Percentiles rank a stretch among this genome's conserved stretches.
Conservation (phyloP, 2,113 vertebrate genomes). For the Neoarius graeffei region DNA sequence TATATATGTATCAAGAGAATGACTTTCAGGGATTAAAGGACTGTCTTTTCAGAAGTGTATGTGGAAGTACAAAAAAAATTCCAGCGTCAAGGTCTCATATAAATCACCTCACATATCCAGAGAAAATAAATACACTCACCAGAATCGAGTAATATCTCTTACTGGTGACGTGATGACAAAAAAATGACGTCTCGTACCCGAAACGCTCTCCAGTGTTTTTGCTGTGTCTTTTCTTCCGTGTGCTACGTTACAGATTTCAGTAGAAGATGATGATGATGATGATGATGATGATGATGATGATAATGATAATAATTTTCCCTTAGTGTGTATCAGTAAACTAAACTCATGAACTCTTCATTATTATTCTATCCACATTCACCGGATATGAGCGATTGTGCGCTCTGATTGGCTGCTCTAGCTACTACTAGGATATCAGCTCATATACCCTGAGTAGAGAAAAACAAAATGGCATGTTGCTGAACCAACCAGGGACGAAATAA, state of each 20-base stretch:
- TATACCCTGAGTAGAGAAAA: too few relatives aligned
- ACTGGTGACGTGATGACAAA: background rate
- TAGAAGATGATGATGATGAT: background rate
- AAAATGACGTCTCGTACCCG: background rate
- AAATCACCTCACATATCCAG: background rate
- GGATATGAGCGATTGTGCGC: too few relatives aligned
- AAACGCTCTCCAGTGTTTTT: background rate
- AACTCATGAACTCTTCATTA: background rate
- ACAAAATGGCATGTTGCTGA: too few relatives aligned
- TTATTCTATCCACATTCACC: too few relatives aligned
- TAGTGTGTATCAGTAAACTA: background rate
- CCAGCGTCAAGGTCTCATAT: too few relatives aligned
- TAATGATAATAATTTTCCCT: background rate
- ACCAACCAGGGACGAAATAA: too few relatives aligned
- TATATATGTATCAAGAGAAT: too few relatives aligned
- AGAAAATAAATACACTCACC: background rate
- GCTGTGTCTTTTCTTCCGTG: slow-evolving; percentile 33
- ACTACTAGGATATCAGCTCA: too few relatives aligned
- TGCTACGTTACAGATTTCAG: background rate
- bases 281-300: too few relatives aligned
- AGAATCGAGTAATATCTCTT: background rate
- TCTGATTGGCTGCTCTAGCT: too few relatives aligned
- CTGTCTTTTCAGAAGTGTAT: background rate
- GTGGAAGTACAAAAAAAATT: too few relatives aligned
- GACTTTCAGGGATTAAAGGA: background rate